Percentiles rank a stretch among this genome's conserved stretches.
Evolutionary conservation across 2,888 invertebrate species (phyloP).

Genomic region (Amblyteles armatorius): DNA sequence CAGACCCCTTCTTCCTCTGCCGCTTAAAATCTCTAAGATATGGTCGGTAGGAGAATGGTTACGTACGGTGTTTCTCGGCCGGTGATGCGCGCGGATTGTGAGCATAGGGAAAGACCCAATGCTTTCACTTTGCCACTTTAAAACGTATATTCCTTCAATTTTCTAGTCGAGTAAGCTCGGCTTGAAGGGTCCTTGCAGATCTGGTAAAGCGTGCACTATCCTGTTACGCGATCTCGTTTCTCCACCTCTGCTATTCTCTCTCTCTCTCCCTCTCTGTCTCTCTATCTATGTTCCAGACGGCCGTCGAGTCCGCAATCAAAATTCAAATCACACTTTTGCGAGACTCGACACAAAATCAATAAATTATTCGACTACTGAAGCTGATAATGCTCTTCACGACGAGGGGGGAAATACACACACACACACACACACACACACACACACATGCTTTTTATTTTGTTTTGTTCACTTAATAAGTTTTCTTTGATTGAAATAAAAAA

Average conservation of each 20-base stretch:
- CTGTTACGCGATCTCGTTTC: constrained; percentile 84
- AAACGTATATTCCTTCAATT: constrained; percentile 84
- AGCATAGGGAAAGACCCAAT: constrained; percentile 68
- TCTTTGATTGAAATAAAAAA: too few relatives aligned
- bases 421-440: neutral
- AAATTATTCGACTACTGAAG: constrained; percentile 71
- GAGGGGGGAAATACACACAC: neutral
- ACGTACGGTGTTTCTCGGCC: constrained; percentile 29
- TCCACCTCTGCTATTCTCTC: constrained; percentile 59
- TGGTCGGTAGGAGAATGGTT: neutral
- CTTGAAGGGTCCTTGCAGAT: constrained; percentile 82
- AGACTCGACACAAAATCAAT: constrained; percentile 84
- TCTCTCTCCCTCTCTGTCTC: constrained; percentile 29
- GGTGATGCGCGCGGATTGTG: constrained; percentile 60
- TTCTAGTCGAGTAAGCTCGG: constrained; percentile 83
- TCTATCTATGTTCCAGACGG: constrained; percentile 23
- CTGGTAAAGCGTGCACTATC: constrained; percentile 85
- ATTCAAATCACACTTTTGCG: constrained; percentile 84
- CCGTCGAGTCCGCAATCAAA: constrained; percentile 81
- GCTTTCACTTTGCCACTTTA: constrained; percentile 78
- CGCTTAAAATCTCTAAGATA: constrained; percentile 30
- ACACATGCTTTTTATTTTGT: too few relatives aligned
- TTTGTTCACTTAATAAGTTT: too few relatives aligned
- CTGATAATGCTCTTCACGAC: constrained; percentile 9
- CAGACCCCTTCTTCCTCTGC: neutral